Conservation (phyloP, 2,888 invertebrate genomes). For the Atethmia centrago region DNA sequence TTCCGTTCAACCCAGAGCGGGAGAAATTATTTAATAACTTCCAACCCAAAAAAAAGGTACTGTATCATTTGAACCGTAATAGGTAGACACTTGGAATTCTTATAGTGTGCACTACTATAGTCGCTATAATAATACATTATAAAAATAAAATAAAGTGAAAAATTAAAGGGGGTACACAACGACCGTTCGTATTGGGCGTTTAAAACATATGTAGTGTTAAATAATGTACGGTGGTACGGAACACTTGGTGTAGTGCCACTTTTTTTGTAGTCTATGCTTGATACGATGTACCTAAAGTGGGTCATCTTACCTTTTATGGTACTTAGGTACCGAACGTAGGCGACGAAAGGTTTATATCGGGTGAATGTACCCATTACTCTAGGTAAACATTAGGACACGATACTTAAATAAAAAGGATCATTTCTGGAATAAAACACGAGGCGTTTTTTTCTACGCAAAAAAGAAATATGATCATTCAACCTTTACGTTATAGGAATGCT, state of each 20-base stretch:
- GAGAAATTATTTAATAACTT: no score
- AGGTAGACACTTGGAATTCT: neutral
- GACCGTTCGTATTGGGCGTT: no score
- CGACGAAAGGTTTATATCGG: constrained; percentile 29
- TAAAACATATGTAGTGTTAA: neutral
- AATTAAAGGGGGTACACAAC: no score
- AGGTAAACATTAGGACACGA: constrained; percentile 24
- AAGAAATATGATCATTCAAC: neutral
- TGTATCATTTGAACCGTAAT: neutral
- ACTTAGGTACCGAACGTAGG: constrained; percentile 32
- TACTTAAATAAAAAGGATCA: constrained; percentile 30
- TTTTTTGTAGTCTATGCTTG: constrained; percentile 16
- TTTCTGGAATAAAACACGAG: constrained; percentile 22
- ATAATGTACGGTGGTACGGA: neutral
- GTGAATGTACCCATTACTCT: constrained; percentile 43
- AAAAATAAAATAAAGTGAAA: neutral
- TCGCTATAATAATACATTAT: no score
- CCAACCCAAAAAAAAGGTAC: no score
- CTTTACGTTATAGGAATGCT: neutral
- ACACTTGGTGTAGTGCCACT: neutral
- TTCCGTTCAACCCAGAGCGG: no score
- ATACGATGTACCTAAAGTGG: constrained; percentile 18
- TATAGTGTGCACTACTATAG: no score
- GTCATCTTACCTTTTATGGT: constrained; percentile 34
- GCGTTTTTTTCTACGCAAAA: neutral